A percentile compares a stretch with the other conserved stretches of the same genome.
These are phyloP conservation scores for Columba guinea DNA, from an alignment of 2,797 vertebrate genomes.

Conservation along the genomic window DNA sequence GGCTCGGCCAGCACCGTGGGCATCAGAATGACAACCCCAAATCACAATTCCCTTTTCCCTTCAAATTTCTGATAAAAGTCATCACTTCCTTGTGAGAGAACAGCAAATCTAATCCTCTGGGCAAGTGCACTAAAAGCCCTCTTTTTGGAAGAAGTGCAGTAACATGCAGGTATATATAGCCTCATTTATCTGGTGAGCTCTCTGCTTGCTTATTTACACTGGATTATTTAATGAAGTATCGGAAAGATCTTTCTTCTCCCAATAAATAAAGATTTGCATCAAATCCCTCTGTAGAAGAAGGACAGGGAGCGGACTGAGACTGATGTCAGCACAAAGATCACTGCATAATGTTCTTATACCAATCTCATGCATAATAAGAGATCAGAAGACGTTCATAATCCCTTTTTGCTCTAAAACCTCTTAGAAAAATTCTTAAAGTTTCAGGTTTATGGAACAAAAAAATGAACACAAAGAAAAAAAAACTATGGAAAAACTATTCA, in stretches of 20 bases:
- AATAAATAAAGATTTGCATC: background rate
- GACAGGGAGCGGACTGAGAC: background rate
- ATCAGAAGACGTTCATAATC: background rate
- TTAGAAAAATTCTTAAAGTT: background rate
- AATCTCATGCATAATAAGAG: background rate
- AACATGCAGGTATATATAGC: background rate
- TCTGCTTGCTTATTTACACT: background rate
- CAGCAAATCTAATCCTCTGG: background rate
- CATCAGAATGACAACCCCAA: background rate
- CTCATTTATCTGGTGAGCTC: background rate
- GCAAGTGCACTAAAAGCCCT: background rate
- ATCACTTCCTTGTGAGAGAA: background rate
- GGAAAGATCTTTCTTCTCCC: background rate
- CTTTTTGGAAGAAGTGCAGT: background rate
- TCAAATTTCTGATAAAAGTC: background rate
- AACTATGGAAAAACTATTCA: background rate
- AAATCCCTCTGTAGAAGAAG: background rate
- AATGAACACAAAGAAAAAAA: background rate
- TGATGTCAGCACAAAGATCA: background rate
- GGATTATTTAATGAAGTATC: background rate
- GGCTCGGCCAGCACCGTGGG: background rate
- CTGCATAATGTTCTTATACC: background rate
- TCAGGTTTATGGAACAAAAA: background rate
- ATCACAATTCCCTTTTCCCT: background rate
- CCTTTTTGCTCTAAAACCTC: background rate